Conservation (phyloP, 1,140 invertebrate genomes). For the Cardiocondyla obscurior region DNA sequence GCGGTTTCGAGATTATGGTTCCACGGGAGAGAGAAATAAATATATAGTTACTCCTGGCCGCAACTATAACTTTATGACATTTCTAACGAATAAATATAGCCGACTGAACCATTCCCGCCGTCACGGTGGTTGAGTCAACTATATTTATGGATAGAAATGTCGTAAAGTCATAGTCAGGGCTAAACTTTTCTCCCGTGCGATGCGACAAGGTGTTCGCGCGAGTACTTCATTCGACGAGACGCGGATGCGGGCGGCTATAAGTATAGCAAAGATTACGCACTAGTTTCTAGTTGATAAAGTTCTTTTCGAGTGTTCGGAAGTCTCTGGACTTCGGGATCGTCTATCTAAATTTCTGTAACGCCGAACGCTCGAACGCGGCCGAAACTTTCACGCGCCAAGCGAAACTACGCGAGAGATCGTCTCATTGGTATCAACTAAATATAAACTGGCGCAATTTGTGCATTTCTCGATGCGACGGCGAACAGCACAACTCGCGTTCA, state of each 20-base stretch:
- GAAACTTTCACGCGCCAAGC: background rate
- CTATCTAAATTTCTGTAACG: background rate
- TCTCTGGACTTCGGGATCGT: background rate
- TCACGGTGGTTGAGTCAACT: too few species aligned
- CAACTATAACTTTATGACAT: too few species aligned
- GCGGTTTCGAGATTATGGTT: too few species aligned
- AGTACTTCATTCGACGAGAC: background rate
- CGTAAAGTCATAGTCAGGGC: too few species aligned
- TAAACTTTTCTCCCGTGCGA: too few species aligned
- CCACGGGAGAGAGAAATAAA: too few species aligned
- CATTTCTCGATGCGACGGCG: slow-evolving; percentile 16
- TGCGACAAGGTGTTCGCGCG: background rate
- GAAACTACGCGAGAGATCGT: slow-evolving; percentile 52
- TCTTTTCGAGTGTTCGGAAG: too few species aligned
- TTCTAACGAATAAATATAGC: too few species aligned
- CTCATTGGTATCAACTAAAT: slow-evolving; percentile 54
- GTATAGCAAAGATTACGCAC: background rate
- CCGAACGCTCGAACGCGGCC: background rate
- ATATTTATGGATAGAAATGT: too few species aligned
- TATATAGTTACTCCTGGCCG: too few species aligned
- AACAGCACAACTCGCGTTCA: slow-evolving; percentile 4
- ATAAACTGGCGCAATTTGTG: slow-evolving; percentile 46
- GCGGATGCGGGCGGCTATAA: background rate
- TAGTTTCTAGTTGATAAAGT: too few species aligned
- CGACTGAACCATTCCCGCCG: too few species aligned